phyloP scores from a whole-genome alignment of 2,113 vertebrate genomes.

The Anser brachyrhynchus region DNA sequence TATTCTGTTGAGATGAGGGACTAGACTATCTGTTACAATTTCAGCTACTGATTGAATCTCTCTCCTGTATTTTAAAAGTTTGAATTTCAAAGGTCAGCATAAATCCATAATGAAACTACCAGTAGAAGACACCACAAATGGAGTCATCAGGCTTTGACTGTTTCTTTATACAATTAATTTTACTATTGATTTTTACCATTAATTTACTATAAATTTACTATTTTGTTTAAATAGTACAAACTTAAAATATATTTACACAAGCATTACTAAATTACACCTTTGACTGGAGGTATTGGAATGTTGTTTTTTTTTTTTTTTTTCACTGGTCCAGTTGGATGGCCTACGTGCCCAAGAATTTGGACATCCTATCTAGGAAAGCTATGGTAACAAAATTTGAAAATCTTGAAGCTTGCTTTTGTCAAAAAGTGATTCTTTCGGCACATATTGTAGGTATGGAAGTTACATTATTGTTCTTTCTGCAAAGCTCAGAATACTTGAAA shows the following conservation, averaged over 20 bases:
- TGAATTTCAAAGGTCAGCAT: neutral
- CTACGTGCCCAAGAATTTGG: neutral
- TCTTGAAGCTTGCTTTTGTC: neutral
- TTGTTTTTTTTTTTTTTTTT: neutral
- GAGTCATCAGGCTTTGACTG: neutral
- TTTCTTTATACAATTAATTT: neutral
- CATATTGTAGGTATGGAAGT: neutral
- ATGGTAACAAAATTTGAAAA: rapidly evolving
- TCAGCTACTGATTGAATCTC: neutral
- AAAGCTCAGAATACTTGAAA: neutral
- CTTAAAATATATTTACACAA: neutral
- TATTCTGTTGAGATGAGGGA: neutral
- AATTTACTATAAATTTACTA: no score
- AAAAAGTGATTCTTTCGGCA: neutral
- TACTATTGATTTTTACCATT: neutral
- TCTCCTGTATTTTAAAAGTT: neutral
- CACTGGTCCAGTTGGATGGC: rapidly evolving
- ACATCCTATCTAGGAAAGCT: neutral
- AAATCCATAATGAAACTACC: neutral
- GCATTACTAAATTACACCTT: neutral
- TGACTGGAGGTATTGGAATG: neutral
- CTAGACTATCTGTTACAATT: neutral
- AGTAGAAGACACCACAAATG: neutral
- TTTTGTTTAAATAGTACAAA: neutral
- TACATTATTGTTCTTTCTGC: neutral